These are phyloP conservation scores for Hecatera dysodea DNA, from an alignment of 2,888 invertebrate species.

Conservation along the genomic window DNA sequence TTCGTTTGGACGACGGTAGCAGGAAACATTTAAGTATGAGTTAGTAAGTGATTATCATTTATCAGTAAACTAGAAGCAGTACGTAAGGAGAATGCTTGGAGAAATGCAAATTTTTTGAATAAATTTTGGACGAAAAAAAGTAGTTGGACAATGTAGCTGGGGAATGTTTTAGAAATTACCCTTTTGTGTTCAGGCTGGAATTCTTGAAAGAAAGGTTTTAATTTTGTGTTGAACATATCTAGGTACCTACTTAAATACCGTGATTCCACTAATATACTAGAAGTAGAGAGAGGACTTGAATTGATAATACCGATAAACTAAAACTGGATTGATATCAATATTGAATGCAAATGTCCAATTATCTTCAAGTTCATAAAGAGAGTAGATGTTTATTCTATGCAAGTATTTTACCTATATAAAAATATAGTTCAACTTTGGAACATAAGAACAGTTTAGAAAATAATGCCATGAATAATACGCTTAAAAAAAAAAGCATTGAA, in stretches of 20 bases:
- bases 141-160: constrained; percentile 30
- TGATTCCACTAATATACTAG: background rate
- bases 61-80: constrained; percentile 75
- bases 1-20: constrained; percentile 84
- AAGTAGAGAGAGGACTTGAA: background rate
- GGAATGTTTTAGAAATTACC: constrained; percentile 25
- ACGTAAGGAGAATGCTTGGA: constrained; percentile 41
- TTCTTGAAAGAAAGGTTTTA: background rate
- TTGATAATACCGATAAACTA: background rate
- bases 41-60: constrained; percentile 88
- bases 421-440: background rate
- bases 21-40: constrained; percentile 86
- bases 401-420: background rate
- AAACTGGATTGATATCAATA: background rate
- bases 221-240: background rate
- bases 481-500: constrained; percentile 4
- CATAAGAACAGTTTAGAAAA: background rate
- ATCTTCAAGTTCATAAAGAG: background rate
- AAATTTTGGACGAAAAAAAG: constrained; percentile 43
- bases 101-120: constrained; percentile 74
- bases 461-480: background rate
- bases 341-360: background rate
- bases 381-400: background rate
- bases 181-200: background rate
- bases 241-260: background rate